phyloP scores from a whole-genome alignment of 2,888 invertebrate genomes.

The Drosophila paramelanica region DNA sequence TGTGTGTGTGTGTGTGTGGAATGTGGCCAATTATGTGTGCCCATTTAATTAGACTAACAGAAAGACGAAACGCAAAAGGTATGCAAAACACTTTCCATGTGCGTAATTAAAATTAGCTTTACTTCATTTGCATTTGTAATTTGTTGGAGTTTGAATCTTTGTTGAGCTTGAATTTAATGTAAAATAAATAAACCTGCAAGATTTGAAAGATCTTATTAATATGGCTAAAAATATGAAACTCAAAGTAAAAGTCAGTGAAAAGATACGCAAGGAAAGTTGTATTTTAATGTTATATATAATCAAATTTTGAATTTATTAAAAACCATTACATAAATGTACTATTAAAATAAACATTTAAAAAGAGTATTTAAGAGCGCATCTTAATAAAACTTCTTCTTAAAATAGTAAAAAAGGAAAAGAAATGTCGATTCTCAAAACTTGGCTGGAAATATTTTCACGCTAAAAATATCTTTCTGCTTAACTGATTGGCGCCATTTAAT shows the following conservation, averaged over 20 bases:
- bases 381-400: too few species aligned
- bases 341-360: too few species aligned
- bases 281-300: too few species aligned
- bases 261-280: too few species aligned
- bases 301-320: too few species aligned
- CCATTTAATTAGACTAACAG: conserved; percentile 55
- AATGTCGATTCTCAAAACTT: background rate
- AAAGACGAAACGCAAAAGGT: conserved; percentile 18
- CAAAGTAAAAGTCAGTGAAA: background rate
- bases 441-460: background rate
- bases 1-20: conserved; percentile 4
- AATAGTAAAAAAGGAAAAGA: too few species aligned
- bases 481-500: conserved; percentile 14
- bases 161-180: conserved; percentile 9
- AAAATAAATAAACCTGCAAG: conserved; percentile 7
- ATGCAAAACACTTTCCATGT: conserved; percentile 45
- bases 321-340: too few species aligned
- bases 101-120: conserved; percentile 49
- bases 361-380: too few species aligned
- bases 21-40: conserved; percentile 4
- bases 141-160: background rate
- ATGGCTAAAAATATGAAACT: background rate
- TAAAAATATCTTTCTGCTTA: background rate
- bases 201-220: conserved; percentile 6
- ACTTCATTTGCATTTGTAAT: conserved; percentile 30